Conservation (phyloP, 2,797 vertebrate genomes). For the Valencia hispanica region DNA sequence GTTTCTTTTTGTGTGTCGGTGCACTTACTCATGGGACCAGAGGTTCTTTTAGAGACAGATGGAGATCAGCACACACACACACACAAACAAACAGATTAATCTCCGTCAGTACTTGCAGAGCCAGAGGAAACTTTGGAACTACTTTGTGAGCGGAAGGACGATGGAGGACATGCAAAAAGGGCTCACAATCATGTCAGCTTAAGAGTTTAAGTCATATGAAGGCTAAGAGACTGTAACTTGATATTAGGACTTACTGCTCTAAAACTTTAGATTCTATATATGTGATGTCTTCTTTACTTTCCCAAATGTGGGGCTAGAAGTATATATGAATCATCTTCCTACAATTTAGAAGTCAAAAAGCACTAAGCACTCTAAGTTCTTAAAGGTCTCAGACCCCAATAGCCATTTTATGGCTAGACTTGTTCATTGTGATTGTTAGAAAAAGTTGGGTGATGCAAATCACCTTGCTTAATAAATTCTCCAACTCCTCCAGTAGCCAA, state of each 20-base stretch:
- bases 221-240: neutral
- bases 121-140: slow-evolving; percentile 60
- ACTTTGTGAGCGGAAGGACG: slow-evolving; percentile 52
- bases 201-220: neutral
- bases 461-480: neutral
- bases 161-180: slow-evolving; percentile 43
- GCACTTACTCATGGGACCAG: slow-evolving; percentile 72
- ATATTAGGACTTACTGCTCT: neutral
- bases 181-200: slow-evolving; percentile 21
- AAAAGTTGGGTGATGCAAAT: neutral
- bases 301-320: too few relatives aligned
- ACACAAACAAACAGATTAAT: slow-evolving; percentile 56
- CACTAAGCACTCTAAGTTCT: neutral
- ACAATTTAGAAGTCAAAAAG: neutral
- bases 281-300: too few relatives aligned
- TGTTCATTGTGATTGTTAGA: neutral
- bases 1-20: slow-evolving; percentile 40
- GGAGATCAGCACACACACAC: slow-evolving; percentile 46
- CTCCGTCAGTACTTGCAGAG: slow-evolving; percentile 59
- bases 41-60: slow-evolving; percentile 66
- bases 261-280: neutral
- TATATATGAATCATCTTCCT: neutral
- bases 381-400: neutral
- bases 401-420: neutral
- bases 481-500: neutral